A percentile compares a stretch with the other conserved stretches of the same genome.
Conservation (phyloP, 2,797 vertebrate species). For the Chanos chanos region DNA sequence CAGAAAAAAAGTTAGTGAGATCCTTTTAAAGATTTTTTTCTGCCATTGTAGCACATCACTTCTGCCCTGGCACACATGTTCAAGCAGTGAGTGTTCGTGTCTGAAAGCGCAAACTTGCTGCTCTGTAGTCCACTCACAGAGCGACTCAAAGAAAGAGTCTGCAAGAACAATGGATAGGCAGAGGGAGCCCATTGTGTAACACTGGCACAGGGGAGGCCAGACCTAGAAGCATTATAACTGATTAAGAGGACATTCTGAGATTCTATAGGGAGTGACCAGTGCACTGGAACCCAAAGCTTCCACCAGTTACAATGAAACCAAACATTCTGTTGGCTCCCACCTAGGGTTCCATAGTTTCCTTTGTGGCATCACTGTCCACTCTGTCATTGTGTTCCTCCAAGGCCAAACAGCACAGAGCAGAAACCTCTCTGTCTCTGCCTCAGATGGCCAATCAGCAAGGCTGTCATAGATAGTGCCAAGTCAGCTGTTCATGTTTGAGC, state of each 20-base stretch:
- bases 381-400: no score
- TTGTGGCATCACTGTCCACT: no score
- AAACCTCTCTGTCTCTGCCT: no score
- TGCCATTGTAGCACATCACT: slow-evolving; percentile 25
- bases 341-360: no score
- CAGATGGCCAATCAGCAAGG: no score
- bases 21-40: not conserved
- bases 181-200: slow-evolving; percentile 65
- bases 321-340: no score
- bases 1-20: not conserved
- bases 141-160: slow-evolving; percentile 50
- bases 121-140: slow-evolving; percentile 54
- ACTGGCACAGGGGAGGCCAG: slow-evolving; percentile 52
- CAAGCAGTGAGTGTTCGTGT: slow-evolving; percentile 44
- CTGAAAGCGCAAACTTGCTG: slow-evolving; percentile 49
- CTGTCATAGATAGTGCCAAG: no score
- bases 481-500: no score
- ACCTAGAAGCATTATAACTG: slow-evolving; percentile 19
- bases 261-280: slow-evolving; percentile 30
- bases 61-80: slow-evolving; percentile 44
- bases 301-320: no score
- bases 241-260: slow-evolving; percentile 32
- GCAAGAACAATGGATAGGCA: slow-evolving; percentile 61
- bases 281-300: slow-evolving; percentile 24
- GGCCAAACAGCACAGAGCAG: no score